phyloP scores from a whole-genome alignment of 1,140 invertebrate genomes.

The Frieseomelitta varia region DNA sequence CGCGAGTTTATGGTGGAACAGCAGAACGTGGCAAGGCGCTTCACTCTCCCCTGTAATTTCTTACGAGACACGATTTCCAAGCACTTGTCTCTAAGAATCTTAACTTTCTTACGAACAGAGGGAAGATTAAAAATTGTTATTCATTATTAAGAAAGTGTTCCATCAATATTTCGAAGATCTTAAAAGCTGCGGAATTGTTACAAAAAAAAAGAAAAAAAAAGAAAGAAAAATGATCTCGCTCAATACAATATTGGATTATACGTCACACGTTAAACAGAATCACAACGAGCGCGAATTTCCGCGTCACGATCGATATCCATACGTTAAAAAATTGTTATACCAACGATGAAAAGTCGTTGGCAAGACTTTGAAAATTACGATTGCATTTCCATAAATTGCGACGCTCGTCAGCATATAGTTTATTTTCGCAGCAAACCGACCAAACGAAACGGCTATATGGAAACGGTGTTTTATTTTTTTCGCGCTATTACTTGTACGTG shows the following conservation, averaged over 20 bases:
- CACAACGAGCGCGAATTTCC: neutral
- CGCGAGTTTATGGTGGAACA: neutral
- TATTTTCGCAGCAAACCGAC: neutral
- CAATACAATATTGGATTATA: neutral
- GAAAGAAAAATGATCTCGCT: no score
- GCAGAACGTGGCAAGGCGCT: neutral
- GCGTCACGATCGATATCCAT: neutral
- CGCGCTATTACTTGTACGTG: neutral
- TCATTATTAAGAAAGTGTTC: neutral
- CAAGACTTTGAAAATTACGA: neutral
- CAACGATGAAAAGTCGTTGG: neutral
- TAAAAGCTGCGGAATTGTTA: neutral
- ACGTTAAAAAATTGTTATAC: neutral
- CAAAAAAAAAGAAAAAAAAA: no score
- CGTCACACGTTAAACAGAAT: neutral
- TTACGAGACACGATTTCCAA: neutral
- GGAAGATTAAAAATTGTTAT: neutral
- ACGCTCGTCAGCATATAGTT: neutral
- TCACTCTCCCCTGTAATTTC: neutral
- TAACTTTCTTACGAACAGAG: neutral
- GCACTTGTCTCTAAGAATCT: neutral
- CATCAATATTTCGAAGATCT: neutral
- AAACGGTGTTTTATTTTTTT: neutral
- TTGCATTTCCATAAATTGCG: slow-evolving; percentile 11
- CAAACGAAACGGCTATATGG: neutral